Evolutionary conservation across 2,888 invertebrate genomes (phyloP).

Genomic region (Limnephilus lunatus): DNA sequence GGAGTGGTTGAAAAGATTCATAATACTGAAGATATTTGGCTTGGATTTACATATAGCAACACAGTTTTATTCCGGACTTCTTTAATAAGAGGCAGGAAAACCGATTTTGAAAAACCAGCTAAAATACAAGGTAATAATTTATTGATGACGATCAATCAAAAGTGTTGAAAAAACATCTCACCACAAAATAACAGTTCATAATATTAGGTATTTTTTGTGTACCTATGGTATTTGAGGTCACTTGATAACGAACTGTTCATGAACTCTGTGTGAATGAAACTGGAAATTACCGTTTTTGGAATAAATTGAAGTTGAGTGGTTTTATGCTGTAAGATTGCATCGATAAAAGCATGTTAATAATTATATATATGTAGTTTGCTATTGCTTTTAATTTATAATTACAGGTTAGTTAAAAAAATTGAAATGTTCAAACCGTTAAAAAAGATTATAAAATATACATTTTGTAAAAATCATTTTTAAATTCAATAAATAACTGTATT

Average conservation of each 20-base stretch:
- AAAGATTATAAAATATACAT: not conserved
- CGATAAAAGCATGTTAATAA: not conserved
- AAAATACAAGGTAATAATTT: not conserved
- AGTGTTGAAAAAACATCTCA: not conserved
- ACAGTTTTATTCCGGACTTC: no score
- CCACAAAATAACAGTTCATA: not conserved
- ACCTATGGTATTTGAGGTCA: not conserved
- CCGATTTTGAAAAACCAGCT: not conserved
- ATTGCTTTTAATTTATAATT: not conserved
- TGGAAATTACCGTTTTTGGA: not conserved
- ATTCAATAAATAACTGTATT: no score
- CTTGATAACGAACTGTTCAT: not conserved
- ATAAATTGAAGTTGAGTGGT: not conserved
- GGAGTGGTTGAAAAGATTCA: no score
- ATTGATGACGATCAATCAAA: not conserved
- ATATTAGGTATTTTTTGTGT: not conserved
- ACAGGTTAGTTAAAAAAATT: not conserved
- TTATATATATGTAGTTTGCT: not conserved
- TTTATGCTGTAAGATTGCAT: not conserved
- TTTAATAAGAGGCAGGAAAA: not conserved
- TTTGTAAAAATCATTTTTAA: no score
- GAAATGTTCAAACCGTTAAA: not conserved
- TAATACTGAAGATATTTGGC: no score
- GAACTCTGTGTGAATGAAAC: not conserved
- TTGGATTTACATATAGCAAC: no score